phyloP scores from a whole-genome alignment of 35 echinoderm and acorn worm species.

The Anneissia japonica region DNA sequence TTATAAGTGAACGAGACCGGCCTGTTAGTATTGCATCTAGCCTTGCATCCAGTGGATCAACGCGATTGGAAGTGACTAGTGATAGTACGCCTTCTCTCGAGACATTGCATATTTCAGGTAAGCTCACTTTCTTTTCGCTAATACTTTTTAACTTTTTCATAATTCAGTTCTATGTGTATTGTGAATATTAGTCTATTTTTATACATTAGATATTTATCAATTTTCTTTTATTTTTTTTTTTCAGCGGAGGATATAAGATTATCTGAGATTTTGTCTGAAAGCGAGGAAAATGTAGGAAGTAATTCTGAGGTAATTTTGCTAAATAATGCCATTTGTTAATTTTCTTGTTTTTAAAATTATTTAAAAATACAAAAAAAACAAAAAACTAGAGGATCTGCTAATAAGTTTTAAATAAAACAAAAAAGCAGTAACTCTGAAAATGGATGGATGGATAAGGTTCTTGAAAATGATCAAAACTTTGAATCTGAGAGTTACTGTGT shows the following conservation, averaged over 20 bases:
- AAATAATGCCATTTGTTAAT: too few relatives aligned
- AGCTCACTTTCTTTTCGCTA: neutral
- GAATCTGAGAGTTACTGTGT: too few relatives aligned
- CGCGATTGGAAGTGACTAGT: neutral
- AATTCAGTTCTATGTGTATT: too few relatives aligned
- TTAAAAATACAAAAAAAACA: too few relatives aligned
- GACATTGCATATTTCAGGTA: neutral
- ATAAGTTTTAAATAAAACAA: too few relatives aligned
- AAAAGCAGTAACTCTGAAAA: too few relatives aligned
- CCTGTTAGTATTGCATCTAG: neutral
- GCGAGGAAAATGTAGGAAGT: neutral
- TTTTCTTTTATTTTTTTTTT: neutral
- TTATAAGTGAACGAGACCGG: neutral
- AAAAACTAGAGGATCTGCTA: too few relatives aligned
- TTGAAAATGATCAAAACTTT: too few relatives aligned
- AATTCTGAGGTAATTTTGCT: neutral
- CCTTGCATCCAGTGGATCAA: neutral
- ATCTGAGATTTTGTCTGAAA: neutral
- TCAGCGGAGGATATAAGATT: neutral
- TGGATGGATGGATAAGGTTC: too few relatives aligned
- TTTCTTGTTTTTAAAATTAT: too few relatives aligned
- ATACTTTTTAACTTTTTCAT: too few relatives aligned
- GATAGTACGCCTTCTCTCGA: neutral
- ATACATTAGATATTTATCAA: neutral
- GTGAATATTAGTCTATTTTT: too few relatives aligned